These are phyloP conservation scores for Lepisosteus osseus DNA, from an alignment of 2,113 vertebrate species.

Conservation along the genomic window DNA sequence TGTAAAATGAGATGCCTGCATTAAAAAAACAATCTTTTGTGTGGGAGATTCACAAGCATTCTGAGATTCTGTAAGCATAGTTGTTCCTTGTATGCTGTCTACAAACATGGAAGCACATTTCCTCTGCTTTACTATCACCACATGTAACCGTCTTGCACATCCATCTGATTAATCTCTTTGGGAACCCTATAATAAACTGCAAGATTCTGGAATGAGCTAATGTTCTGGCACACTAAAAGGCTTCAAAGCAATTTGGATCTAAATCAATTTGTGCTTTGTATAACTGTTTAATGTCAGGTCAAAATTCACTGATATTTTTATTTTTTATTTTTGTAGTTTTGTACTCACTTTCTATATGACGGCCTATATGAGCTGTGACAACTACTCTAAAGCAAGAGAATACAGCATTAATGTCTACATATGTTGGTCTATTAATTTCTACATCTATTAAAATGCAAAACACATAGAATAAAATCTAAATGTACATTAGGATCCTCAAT, in stretches of 20 bases:
- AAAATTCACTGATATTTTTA: conserved; percentile 10
- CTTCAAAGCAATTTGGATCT: neutral
- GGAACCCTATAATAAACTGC: neutral
- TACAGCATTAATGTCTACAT: neutral
- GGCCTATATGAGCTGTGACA: too few relatives aligned
- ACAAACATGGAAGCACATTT: neutral
- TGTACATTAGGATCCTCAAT: too few relatives aligned
- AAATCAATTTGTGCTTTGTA: neutral
- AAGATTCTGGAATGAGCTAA: conserved; percentile 3
- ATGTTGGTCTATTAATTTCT: neutral
- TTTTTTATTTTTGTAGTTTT: neutral
- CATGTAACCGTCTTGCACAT: neutral
- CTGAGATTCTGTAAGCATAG: neutral
- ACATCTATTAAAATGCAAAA: too few relatives aligned
- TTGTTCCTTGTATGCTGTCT: neutral
- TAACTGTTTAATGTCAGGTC: neutral
- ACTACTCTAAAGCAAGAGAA: too few relatives aligned
- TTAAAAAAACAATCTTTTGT: too few relatives aligned
- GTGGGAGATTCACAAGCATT: too few relatives aligned
- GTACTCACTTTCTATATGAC: too few relatives aligned
- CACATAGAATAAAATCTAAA: too few relatives aligned
- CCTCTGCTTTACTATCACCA: neutral
- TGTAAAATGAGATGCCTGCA: too few relatives aligned
- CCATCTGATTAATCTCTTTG: neutral
- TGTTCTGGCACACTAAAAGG: neutral